Conservation (phyloP, 30 jellyfish, hydroid and myxozoan genomes). For the Pelagia noctiluca region DNA sequence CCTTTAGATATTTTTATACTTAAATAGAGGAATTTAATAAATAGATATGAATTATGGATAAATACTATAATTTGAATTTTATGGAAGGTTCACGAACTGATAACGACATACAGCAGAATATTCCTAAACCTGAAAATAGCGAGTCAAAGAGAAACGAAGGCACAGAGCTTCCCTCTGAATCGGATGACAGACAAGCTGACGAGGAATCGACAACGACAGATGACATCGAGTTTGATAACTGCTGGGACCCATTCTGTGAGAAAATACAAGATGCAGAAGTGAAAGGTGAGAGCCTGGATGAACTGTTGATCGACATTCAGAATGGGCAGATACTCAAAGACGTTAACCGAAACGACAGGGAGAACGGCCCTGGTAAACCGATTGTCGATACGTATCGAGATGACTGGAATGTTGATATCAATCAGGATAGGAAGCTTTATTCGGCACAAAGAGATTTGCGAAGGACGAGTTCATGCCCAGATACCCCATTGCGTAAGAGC, state of each 20-base stretch:
- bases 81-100: too few relatives aligned
- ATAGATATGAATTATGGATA: too few relatives aligned
- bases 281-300: neutral
- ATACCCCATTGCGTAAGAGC: too few relatives aligned
- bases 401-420: neutral
- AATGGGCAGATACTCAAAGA: neutral
- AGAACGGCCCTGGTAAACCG: neutral
- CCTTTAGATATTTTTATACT: too few relatives aligned
- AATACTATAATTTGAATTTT: too few relatives aligned
- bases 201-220: slow-evolving; percentile 8
- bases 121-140: neutral
- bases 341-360: neutral
- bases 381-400: neutral
- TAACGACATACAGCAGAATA: neutral
- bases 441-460: neutral
- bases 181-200: neutral
- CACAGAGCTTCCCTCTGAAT: neutral
- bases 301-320: neutral
- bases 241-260: slow-evolving; percentile 68
- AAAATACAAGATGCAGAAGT: slow-evolving; percentile 9
- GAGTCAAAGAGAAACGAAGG: slow-evolving; percentile 2
- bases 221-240: slow-evolving; percentile 44
- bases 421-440: neutral
- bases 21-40: neutral
- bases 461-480: slow-evolving; percentile 8